Percentiles rank a stretch among this genome's conserved stretches.
Conservation (phyloP, 2,113 vertebrate genomes). For the Hippoglossus stenolepis region DNA sequence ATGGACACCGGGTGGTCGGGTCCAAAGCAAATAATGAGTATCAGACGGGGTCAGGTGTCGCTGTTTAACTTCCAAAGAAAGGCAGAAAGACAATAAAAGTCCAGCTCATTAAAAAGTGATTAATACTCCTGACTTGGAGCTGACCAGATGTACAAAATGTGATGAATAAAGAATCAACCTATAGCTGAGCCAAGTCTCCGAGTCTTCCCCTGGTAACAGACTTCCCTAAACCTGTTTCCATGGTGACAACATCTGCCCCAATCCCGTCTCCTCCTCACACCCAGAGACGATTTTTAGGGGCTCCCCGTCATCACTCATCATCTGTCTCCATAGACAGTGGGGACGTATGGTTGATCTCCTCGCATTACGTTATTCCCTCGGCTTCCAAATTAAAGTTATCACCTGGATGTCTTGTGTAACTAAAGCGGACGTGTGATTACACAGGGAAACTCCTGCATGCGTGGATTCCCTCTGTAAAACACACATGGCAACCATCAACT, state of each 20-base stretch:
- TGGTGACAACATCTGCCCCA: constrained; percentile 53
- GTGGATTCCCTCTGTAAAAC: constrained; percentile 44
- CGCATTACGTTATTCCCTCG: constrained; percentile 23
- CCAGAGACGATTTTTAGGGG: constrained; percentile 17
- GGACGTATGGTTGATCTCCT: constrained; percentile 7
- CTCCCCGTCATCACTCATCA: constrained; percentile 30
- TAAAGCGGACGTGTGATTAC: constrained; percentile 36
- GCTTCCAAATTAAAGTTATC: constrained; percentile 30
- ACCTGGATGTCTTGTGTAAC: constrained; percentile 7
- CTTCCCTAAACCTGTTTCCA: constrained; percentile 62
- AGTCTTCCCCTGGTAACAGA: constrained; percentile 40
- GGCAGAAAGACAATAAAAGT: constrained; percentile 22
- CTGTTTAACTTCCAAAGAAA: constrained; percentile 10
- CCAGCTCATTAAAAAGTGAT: constrained; percentile 45
- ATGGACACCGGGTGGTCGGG: constrained; percentile 3
- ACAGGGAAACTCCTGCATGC: constrained; percentile 11
- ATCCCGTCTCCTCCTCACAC: constrained; percentile 28
- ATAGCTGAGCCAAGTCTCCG: constrained; percentile 9
- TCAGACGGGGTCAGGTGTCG: constrained; percentile 13
- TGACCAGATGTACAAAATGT: constrained; percentile 9
- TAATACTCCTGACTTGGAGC: constrained; percentile 1
- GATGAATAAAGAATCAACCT: not conserved
- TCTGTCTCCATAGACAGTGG: constrained; percentile 23
- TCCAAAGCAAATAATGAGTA: constrained; percentile 50
- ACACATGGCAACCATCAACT: constrained; percentile 46